Conservation (phyloP, 2,888 invertebrate species). For the Cancer borealis region DNA sequence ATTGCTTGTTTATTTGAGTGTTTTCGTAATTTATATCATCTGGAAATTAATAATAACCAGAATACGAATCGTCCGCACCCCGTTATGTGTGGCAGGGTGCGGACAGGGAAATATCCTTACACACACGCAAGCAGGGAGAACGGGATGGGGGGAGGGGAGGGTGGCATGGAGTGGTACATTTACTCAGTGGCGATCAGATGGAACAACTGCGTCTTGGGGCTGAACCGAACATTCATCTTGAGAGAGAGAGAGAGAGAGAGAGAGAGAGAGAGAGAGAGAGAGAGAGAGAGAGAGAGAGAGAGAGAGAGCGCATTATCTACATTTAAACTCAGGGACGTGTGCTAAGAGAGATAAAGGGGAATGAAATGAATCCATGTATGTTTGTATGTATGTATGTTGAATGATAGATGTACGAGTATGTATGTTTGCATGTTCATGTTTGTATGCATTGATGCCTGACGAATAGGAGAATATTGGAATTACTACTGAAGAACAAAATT, state of each 20-base stretch:
- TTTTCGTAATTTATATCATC: too few relatives aligned
- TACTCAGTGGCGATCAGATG: background rate
- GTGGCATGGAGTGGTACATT: background rate
- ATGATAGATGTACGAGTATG: background rate
- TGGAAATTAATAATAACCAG: background rate
- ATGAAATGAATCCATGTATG: background rate
- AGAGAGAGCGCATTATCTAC: background rate
- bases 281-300: constrained; percentile 40
- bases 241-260: constrained; percentile 37
- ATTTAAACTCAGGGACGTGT: too few relatives aligned
- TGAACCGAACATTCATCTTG: background rate
- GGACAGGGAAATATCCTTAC: background rate
- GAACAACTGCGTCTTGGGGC: background rate
- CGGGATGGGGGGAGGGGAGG: background rate
- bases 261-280: constrained; percentile 40
- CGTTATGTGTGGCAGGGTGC: too few relatives aligned
- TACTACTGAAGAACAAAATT: too few relatives aligned
- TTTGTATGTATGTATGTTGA: background rate
- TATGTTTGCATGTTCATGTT: background rate
- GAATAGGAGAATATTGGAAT: too few relatives aligned
- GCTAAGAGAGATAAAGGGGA: background rate
- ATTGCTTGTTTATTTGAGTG: too few relatives aligned
- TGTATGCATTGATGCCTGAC: background rate
- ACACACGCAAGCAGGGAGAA: background rate
- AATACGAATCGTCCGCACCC: background rate